Evolutionary conservation across 2,888 invertebrate genomes (phyloP), one percentile per base, ranked within the genome.

Genomic region (Loripinus fragilis): DNA sequence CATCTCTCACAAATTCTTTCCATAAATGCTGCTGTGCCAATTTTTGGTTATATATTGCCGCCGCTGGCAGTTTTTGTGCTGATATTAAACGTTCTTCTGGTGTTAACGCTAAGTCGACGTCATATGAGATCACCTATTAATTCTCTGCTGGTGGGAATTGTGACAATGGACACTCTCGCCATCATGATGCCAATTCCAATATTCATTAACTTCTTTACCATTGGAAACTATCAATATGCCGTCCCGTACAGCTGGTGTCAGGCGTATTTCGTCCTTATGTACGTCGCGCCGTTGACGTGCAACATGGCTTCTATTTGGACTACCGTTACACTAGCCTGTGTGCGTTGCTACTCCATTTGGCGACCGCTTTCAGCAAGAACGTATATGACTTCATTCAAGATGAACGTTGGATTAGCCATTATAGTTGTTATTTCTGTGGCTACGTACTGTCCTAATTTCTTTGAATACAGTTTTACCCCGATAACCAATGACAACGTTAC

Each of bases 231-330:
- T 42, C 38, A 67, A 5, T 66, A 77, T 42, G 80, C 73, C 38
- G 73, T 83, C 15, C 83, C 83, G 2, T 80, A 79, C 65, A 66
- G 60, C 10, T 83, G 83, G 83, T 83, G 83, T 33, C 28, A 79
- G 30, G 41, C 67, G 3, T 83, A 77, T 55, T 83, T 78, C 64
- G 67, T 60, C 42, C 45, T 50, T 17, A 79, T 83, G 8, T 80
- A 80, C 67, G 80, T 83, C 8, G 48, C 80, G 38, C 83, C 83
- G 15, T 60, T 80, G n/a, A n/a, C 76, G 38, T 67, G 60, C 45
- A 83, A 83, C 71, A 83, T 80, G 80, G 77, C 83, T 41, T 83
- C 83, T 12, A 41, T 80, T 20, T 83, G 83, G 83, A 23, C 76
- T 55, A 80, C 83, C 1, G 83, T 83, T n/a, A 72, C 75, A 2